These are phyloP conservation scores for Chondrosia reniformis DNA, from an alignment of 37 sponge, comb jelly and placozoan genomes.

Conservation along the genomic window DNA sequence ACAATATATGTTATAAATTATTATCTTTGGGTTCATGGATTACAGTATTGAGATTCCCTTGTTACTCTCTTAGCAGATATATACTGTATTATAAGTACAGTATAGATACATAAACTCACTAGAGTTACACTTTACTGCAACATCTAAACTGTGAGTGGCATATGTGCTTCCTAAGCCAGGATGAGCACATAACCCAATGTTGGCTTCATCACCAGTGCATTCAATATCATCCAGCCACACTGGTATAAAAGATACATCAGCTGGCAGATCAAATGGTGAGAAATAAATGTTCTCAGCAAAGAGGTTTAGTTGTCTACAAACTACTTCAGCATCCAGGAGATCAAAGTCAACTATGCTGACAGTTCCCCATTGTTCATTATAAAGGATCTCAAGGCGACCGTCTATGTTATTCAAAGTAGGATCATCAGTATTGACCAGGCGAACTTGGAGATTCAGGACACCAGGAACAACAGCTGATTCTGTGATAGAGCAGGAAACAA, in stretches of 20 bases:
- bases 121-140: constrained; percentile 13
- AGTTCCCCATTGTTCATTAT: not conserved
- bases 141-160: constrained; percentile 9
- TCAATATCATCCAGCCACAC: constrained; percentile 23
- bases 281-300: not conserved
- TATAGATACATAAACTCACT: too few species aligned
- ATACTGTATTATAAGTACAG: too few species aligned
- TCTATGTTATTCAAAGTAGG: not conserved
- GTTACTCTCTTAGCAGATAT: too few species aligned
- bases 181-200: constrained; percentile 19
- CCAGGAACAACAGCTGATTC: not conserved
- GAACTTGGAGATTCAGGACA: not conserved
- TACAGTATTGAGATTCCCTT: too few species aligned
- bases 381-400: constrained; percentile 2
- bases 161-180: constrained; percentile 28
- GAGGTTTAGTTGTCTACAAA: not conserved
- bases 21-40: too few species aligned
- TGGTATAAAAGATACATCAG: not conserved
- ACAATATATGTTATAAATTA: too few species aligned
- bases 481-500: not conserved
- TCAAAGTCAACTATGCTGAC: not conserved
- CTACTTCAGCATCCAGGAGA: constrained; percentile 1
- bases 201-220: constrained; percentile 15
- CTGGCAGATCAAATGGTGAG: not conserved
- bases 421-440: not conserved